Evolutionary conservation across 2,888 invertebrate genomes (phyloP), one percentile per base, ranked within the genome.

Genomic region (Cybosia mesomella): DNA sequence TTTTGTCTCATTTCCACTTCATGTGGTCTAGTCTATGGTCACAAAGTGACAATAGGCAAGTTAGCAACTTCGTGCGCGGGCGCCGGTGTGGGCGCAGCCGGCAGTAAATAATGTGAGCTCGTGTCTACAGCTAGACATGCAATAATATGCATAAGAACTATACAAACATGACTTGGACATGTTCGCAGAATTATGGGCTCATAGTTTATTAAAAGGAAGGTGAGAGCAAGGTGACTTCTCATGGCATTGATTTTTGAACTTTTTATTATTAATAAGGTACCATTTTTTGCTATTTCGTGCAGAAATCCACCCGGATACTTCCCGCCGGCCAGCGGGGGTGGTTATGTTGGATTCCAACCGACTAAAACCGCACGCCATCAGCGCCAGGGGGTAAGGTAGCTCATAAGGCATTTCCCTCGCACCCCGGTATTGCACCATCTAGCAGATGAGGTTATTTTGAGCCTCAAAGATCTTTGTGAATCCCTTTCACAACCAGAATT

Each of bases 1-100:
- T 54, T 24, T 1, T 61, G 18, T 22, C 59, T 67, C 62, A 28
- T 64, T 64, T 70, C 22, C 13, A 36, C 7, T 34, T 36, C 34
- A 21, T 39, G 5, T 49, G 49, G 10, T 63, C 62, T 60, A 67
- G 13, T 66, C 67, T 60, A 11, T 15, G 49, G 9, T n/a, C 34
- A 53, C 28, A 36, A 64, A 79, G 83, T 77, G 84, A 84, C 84
- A 85, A 84, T 83, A 79, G 80, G 64, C 61, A 75, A 76, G 83
- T 77, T 79, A 66, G 77, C 76, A 71, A 76, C 28, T 70, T 58
- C 57, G 63, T 79, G 84, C 85, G 87, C 87, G 82, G 84, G 86
- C 87, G 87, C 86, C 84, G 76, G 73, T 74, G 87, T 85, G 83
- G 86, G 86, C 57, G 70, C 62, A 28, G 3, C 57, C 59, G 22